Conservation (phyloP, 2,113 vertebrate genomes). For the Dicerorhinus sumatrensis region DNA sequence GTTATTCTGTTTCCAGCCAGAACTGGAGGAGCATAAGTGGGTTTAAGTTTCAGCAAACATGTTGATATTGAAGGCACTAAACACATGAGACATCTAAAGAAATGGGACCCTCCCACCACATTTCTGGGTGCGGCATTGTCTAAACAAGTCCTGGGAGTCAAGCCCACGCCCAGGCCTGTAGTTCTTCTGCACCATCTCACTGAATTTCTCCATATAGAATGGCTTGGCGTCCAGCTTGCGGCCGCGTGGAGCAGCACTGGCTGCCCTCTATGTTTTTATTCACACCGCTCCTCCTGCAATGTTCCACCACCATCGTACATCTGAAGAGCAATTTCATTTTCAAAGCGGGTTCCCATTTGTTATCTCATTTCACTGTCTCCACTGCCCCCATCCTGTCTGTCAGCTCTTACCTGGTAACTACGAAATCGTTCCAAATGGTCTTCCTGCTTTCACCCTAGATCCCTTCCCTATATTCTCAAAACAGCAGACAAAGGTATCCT, state of each 20-base stretch:
- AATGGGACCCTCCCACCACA: rapidly evolving
- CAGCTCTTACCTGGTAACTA: background rate
- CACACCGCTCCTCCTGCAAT: rapidly evolving
- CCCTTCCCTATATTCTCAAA: background rate
- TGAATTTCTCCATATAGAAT: background rate
- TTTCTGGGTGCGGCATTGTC: background rate
- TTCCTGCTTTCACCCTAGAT: background rate
- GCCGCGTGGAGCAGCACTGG: rapidly evolving
- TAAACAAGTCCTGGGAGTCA: background rate
- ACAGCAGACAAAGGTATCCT: background rate
- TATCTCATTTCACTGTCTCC: background rate
- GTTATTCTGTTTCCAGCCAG: background rate
- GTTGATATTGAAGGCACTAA: background rate
- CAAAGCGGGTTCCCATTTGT: background rate
- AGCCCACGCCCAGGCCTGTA: rapidly evolving
- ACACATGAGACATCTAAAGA: background rate
- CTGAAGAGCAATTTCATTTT: background rate
- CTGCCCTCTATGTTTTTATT: background rate
- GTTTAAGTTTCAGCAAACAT: background rate
- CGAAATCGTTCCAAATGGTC: background rate
- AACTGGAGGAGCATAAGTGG: background rate
- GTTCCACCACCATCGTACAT: background rate
- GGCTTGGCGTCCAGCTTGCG: background rate
- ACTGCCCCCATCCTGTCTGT: background rate
- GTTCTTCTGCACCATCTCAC: background rate